A percentile compares a stretch with the other conserved stretches of the same genome.
Evolutionary conservation across 2,888 invertebrate species (phyloP).

Genomic region (Microctonus aethiopoides): DNA sequence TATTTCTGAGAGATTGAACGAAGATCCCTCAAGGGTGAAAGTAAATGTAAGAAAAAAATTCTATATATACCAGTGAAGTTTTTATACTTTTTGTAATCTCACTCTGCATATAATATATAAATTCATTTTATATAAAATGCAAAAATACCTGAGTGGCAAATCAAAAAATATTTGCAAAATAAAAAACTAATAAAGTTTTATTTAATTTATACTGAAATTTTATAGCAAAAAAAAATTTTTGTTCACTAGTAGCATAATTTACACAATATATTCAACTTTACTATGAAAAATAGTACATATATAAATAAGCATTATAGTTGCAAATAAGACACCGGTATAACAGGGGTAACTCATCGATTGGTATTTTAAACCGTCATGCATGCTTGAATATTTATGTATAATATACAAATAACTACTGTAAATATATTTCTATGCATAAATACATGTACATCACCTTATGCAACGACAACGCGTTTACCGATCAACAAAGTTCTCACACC

Average conservation of each 20-base stretch:
- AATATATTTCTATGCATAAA: constrained; percentile 22
- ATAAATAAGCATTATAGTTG: background rate
- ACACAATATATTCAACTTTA: background rate
- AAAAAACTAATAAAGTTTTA: too few species aligned
- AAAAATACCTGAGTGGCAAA: too few species aligned
- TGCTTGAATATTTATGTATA: background rate
- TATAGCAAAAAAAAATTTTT: too few species aligned
- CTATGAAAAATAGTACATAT: too few species aligned
- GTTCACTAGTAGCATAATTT: too few species aligned
- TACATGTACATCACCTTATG: background rate
- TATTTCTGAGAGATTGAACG: constrained; percentile 33
- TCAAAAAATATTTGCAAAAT: too few species aligned
- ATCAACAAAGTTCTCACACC: constrained; percentile 23
- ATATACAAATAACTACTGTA: too few species aligned
- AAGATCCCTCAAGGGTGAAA: constrained; percentile 24
- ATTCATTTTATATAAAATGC: too few species aligned
- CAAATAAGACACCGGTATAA: constrained; percentile 8
- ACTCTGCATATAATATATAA: too few species aligned
- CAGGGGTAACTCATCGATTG: constrained; percentile 20
- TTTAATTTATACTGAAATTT: too few species aligned
- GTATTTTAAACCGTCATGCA: constrained; percentile 9
- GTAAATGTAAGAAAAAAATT: background rate
- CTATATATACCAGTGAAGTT: too few species aligned
- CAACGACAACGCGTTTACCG: background rate
- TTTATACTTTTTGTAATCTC: background rate